Base-by-base conservation (phyloP, 2,888 invertebrate genomes). In the Iselma pallidipennis region DNA sequence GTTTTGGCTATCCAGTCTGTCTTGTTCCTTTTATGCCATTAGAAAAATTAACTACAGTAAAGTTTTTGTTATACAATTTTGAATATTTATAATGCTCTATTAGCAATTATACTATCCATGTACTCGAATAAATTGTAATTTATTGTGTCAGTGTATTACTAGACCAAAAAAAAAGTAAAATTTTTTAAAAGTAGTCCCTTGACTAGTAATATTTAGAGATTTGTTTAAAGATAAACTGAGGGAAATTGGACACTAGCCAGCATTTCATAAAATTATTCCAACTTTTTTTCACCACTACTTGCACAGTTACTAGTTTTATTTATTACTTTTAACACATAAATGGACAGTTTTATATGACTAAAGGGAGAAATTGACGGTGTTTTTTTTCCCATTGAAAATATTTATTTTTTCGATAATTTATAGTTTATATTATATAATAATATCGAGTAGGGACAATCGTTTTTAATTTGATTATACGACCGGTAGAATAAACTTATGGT, bases 191-290 rank as follows among this genome's bases (percentile, higher is more conserved):
- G 21, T 45, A n/a, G 4, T 45, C 45, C 45, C 45, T 23, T 45
- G 45, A 45, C 45, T 45, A 23, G 45, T 45, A 45, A 45, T 45
- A 45, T 45, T 45, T 45, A 45, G 45, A 45, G 45, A 45, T 45
- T 45, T 45, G 45, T 45, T 45, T 45, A 23, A 45, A 45, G 45
- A 45, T 45, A 45, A 45, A 45, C 45, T 45, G 45, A 45, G 45
- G 45, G 23, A 45, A 45, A 45, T 45, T 45, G 45, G 45, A 45
- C 45, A 45, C 45, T 6, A 45, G 45, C 45, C 45, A 45, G 45
- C 21, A 23, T 45, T 45, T 21, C 23, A 45, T 45, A 45, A 23
- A 45, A 45, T 45, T 45, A 45, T 45, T 12, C 23, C 45, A 6
- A n/a, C 10, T 2, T 12, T 45, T 45, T 45, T 45, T 45, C 2